Conservation (phyloP, 1,140 invertebrate genomes). For the Lucilia sericata region DNA sequence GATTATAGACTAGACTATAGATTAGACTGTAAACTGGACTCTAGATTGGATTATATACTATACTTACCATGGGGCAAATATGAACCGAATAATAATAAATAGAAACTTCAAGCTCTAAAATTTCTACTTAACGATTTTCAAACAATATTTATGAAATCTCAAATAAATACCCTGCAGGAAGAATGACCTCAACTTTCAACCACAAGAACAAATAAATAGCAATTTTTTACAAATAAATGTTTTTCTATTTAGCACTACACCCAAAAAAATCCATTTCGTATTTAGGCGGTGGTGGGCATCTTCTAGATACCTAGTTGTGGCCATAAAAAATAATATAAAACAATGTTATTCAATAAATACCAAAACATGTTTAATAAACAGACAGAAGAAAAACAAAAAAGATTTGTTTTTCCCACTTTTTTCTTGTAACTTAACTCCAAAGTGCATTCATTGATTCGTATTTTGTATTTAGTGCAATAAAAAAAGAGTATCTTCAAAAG, state of each 20-base stretch:
- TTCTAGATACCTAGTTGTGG: neutral
- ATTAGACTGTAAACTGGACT: no score
- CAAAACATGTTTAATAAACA: conserved; percentile 35
- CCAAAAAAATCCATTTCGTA: neutral
- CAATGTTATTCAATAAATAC: conserved; percentile 39
- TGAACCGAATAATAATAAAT: no score
- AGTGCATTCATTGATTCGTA: conserved; percentile 38
- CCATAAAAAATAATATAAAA: conserved; percentile 29
- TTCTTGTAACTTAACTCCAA: neutral
- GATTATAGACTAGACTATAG: no score
- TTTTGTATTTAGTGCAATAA: neutral
- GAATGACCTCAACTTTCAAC: neutral
- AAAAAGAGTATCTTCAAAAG: neutral
- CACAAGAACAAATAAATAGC: neutral
- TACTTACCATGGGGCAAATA: no score
- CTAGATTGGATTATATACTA: no score
- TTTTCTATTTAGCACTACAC: neutral
- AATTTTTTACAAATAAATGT: no score
- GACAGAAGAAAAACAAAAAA: neutral
- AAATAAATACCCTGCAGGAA: neutral
- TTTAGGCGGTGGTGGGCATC: no score
- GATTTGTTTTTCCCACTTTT: neutral
- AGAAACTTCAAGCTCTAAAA: neutral
- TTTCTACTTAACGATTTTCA: neutral
- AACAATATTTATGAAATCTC: neutral